Conservation (phyloP, 2,797 vertebrate genomes). For the Pseudochirops corinnae region DNA sequence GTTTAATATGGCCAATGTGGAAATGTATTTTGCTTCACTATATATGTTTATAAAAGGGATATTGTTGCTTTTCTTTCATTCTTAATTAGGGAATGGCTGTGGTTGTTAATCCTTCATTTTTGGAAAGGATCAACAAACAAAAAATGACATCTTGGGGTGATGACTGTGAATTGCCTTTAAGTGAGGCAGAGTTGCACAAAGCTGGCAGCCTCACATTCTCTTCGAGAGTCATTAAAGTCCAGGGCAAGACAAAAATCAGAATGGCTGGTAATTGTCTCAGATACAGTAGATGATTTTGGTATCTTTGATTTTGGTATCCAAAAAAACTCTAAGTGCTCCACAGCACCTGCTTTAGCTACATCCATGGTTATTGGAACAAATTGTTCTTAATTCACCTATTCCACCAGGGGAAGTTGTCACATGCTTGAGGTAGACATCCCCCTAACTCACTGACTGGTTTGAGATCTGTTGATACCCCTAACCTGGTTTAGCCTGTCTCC, state of each 20-base stretch:
- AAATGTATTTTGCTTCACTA: background rate
- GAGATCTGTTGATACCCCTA: background rate
- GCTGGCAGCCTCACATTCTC: background rate
- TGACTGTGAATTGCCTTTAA: background rate
- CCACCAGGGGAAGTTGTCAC: too few species aligned
- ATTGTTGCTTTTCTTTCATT: background rate
- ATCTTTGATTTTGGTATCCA: background rate
- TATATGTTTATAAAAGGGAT: background rate
- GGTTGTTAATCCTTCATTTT: background rate
- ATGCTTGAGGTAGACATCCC: too few species aligned
- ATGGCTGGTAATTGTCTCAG: background rate
- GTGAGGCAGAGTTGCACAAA: background rate
- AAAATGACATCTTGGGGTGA: background rate
- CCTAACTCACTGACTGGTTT: background rate
- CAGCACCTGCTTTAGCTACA: background rate
- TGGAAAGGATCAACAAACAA: background rate
- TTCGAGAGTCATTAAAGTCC: background rate
- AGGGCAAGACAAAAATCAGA: background rate
- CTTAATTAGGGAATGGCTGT: background rate
- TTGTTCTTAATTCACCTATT: too few species aligned
- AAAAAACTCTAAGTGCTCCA: background rate
- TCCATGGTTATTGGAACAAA: too few species aligned
- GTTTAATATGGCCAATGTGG: background rate
- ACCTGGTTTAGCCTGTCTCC: background rate
- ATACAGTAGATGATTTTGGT: background rate